A percentile compares a stretch with the other conserved stretches of the same genome.
Conservation (phyloP, 2,797 vertebrate species). For the Alfaro cultratus region DNA sequence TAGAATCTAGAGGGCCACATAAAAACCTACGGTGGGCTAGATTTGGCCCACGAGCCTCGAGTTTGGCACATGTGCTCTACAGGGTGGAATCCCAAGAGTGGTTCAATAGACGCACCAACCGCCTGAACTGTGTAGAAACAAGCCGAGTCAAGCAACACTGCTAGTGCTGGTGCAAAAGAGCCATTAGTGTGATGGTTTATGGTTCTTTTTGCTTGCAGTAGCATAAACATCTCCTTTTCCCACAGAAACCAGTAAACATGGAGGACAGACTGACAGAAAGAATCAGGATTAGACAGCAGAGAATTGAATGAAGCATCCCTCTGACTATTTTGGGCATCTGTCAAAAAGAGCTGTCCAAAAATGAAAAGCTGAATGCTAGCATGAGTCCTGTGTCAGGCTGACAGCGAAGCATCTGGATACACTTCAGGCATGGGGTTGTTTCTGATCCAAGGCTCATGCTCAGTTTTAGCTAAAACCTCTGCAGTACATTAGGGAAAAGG, state of each 20-base stretch:
- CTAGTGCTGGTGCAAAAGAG: background rate
- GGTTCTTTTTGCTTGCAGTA: background rate
- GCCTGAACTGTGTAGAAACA: background rate
- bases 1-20: no score
- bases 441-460: background rate
- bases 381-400: background rate
- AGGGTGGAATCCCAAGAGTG: no score
- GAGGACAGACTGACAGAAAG: background rate
- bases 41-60: no score
- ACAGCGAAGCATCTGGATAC: background rate
- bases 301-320: background rate
- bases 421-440: background rate
- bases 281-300: background rate
- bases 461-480: background rate
- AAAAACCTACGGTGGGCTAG: no score
- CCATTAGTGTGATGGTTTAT: background rate
- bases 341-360: background rate
- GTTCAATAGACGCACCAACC: background rate
- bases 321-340: background rate
- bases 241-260: background rate
- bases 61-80: no score
- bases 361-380: background rate
- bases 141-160: background rate
- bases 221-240: background rate
- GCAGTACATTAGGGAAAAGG: background rate